Conservation (phyloP, 2,888 invertebrate species). For the Cabera pusaria region DNA sequence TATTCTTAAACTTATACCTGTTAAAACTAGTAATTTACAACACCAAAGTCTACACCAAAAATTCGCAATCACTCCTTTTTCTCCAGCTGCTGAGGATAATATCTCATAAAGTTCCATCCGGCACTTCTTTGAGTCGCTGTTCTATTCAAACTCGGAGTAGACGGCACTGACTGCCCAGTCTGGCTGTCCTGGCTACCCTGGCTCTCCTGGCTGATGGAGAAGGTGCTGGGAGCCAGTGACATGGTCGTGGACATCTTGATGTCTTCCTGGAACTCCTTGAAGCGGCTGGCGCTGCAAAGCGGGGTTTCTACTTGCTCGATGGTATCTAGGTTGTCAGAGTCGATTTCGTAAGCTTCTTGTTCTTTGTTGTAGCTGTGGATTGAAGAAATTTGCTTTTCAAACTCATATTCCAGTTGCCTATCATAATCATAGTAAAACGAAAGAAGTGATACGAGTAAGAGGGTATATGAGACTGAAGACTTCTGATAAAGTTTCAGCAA, state of each 20-base stretch:
- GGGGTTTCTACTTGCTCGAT: conserved; percentile 88
- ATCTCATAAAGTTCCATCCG: conserved; percentile 66
- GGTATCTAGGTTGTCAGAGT: conserved; percentile 85
- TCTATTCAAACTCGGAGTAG: conserved; percentile 54
- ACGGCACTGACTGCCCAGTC: conserved; percentile 49
- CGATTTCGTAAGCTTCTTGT: conserved; percentile 83
- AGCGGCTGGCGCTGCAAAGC: conserved; percentile 89
- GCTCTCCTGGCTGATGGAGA: conserved; percentile 48
- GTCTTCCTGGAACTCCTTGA: conserved; percentile 71
- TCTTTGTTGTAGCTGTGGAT: conserved; percentile 80
- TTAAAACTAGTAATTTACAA: no score
- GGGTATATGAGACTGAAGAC: no score
- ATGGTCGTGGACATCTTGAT: conserved; percentile 60
- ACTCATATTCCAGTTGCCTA: no score
- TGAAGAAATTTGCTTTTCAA: no score
- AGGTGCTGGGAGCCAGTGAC: conserved; percentile 48
- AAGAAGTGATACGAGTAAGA: no score
- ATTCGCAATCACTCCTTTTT: conserved; percentile 6
- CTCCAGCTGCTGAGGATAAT: conserved; percentile 44
- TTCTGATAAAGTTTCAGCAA: no score
- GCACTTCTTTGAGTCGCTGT: conserved; percentile 60
- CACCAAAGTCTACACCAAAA: no score
- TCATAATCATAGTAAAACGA: no score
- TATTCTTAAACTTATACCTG: no score
- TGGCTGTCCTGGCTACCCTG: conserved; percentile 49